A percentile compares a stretch with the other conserved stretches of the same genome.
Evolutionary conservation across 1,140 invertebrate species (phyloP).

Genomic region (Bemisia tabaci): DNA sequence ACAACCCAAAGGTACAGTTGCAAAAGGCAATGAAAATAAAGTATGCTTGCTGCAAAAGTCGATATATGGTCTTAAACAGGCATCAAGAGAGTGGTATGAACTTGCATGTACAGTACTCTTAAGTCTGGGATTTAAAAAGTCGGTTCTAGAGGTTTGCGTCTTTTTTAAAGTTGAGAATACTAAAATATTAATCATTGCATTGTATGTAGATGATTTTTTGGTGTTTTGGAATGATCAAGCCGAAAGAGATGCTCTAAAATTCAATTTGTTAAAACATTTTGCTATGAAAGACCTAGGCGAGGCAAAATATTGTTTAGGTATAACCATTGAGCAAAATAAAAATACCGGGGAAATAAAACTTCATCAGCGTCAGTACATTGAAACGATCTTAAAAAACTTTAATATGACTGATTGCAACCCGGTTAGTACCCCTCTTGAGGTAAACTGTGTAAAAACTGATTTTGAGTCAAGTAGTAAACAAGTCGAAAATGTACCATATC

Average conservation of each 20-base stretch:
- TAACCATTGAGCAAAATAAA: conserved; percentile 9
- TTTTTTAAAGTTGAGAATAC: conserved; percentile 1
- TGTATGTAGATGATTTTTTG: conserved; percentile 15
- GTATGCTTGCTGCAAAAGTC: conserved; percentile 15
- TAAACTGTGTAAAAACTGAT: conserved; percentile 16
- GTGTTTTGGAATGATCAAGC: background rate
- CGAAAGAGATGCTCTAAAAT: background rate
- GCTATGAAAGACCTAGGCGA: conserved; percentile 12
- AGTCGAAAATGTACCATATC: conserved; percentile 18
- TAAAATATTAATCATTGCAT: background rate
- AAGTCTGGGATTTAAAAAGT: conserved; percentile 8
- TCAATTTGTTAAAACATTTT: background rate
- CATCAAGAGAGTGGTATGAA: conserved; percentile 22
- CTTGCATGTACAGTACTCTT: conserved; percentile 4
- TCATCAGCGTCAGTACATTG: conserved; percentile 11
- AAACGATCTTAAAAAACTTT: conserved; percentile 21
- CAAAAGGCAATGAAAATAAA: background rate
- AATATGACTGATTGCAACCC: conserved; percentile 23
- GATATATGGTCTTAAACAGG: conserved; percentile 22
- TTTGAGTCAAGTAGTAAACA: conserved; percentile 12
- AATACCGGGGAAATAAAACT: conserved; percentile 1
- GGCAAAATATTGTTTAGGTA: conserved; percentile 11
- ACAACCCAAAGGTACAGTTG: conserved; percentile 19
- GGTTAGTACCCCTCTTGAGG: conserved; percentile 22
- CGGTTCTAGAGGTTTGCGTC: conserved; percentile 10